phyloP scores from a whole-genome alignment of 2,113 vertebrate species.

The Megaptera novaeangliae region DNA sequence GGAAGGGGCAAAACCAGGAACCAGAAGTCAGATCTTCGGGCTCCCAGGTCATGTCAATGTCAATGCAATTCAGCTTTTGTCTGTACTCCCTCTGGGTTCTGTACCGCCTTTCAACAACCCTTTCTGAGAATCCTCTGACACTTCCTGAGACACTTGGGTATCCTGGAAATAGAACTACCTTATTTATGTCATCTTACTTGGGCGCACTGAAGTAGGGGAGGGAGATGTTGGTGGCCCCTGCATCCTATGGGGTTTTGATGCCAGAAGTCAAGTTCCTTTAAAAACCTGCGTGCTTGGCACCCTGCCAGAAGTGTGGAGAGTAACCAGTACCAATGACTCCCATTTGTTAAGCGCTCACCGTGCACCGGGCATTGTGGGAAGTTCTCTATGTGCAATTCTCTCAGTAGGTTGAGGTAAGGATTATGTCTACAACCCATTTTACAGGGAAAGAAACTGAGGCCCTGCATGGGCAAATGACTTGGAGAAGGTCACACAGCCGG shows the following conservation, averaged over 20 bases:
- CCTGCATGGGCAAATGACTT: not conserved
- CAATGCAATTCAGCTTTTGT: accelerated
- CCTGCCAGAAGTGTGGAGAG: not conserved
- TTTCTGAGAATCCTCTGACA: not conserved
- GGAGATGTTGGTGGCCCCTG: no score
- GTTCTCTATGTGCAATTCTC: not conserved
- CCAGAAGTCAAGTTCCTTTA: not conserved
- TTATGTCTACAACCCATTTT: not conserved
- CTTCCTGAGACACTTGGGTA: not conserved
- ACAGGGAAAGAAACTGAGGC: not conserved
- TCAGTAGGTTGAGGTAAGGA: accelerated
- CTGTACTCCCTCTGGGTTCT: not conserved
- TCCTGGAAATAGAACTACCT: not conserved
- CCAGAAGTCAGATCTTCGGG: not conserved
- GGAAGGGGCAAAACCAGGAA: not conserved
- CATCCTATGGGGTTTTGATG: not conserved
- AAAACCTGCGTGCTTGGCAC: not conserved
- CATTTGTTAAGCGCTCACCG: accelerated
- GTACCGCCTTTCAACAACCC: accelerated
- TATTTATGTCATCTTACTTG: not conserved
- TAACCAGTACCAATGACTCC: accelerated
- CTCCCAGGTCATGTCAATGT: no score
- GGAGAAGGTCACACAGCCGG: not conserved
- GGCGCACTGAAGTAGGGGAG: not conserved
- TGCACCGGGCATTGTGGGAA: accelerated